Conservation (phyloP, 2,888 invertebrate species). For the Volucella zonaria region DNA sequence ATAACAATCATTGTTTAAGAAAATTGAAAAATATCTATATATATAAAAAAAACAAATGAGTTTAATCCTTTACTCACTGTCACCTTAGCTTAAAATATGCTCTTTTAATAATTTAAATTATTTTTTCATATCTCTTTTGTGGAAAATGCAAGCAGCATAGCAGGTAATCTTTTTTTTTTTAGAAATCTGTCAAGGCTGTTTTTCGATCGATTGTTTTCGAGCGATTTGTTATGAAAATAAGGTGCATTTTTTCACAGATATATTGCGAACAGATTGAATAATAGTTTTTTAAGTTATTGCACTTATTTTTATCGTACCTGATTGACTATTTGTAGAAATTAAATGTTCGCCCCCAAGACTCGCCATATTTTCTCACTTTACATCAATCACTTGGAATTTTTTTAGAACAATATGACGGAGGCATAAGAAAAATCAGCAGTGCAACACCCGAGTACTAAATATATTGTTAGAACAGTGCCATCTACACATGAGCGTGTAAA, state of each 20-base stretch:
- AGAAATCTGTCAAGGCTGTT: constrained; percentile 77
- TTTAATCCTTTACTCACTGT: constrained; percentile 32
- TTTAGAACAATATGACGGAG: constrained; percentile 79
- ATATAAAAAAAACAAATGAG: constrained; percentile 23
- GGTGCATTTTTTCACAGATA: constrained; percentile 38
- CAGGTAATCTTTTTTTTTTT: constrained; percentile 56
- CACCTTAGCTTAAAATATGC: constrained; percentile 49
- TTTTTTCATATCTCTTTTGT: constrained; percentile 57
- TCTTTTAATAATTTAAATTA: constrained; percentile 45
- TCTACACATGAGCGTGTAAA: constrained; percentile 21
- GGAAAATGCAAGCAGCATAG: constrained; percentile 58
- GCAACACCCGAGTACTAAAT: constrained; percentile 75
- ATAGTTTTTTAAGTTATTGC: constrained; percentile 75
- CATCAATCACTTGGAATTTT: constrained; percentile 80
- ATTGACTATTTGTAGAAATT: constrained; percentile 81
- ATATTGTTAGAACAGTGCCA: constrained; percentile 29
- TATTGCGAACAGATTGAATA: constrained; percentile 32
- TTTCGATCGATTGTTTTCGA: constrained; percentile 77
- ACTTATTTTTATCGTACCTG: constrained; percentile 80
- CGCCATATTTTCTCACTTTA: constrained; percentile 82
- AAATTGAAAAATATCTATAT: not conserved
- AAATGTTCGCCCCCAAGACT: constrained; percentile 83
- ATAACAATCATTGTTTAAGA: not conserved
- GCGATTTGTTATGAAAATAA: constrained; percentile 37
- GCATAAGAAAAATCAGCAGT: constrained; percentile 75